Conservation (phyloP, 2,888 invertebrate species). For the Melanchra persicariae region DNA sequence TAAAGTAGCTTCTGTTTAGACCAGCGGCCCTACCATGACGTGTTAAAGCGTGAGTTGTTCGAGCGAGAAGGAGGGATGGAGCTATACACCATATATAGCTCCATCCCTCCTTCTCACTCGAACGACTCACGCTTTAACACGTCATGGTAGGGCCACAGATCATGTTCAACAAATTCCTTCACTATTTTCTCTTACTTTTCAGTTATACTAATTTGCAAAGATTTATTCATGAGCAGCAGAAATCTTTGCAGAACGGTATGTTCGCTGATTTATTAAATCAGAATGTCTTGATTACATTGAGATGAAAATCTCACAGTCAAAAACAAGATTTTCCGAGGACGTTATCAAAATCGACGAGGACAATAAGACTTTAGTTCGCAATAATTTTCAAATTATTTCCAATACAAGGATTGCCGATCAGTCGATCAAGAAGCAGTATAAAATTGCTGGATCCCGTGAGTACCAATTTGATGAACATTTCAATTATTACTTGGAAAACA, state of each 20-base stretch:
- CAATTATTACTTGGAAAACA: neutral
- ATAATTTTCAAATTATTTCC: neutral
- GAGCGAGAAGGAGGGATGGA: too few species aligned
- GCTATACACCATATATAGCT: too few species aligned
- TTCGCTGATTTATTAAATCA: neutral
- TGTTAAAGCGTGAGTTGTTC: too few species aligned
- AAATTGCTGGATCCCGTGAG: slow-evolving; percentile 20
- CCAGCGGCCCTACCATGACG: too few species aligned
- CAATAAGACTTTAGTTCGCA: too few species aligned
- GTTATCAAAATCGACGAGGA: neutral
- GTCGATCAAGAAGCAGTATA: neutral
- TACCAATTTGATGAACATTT: neutral
- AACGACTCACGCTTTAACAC: too few species aligned
- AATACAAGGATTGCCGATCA: neutral
- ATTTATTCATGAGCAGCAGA: neutral
- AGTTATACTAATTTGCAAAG: neutral
- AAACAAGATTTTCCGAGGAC: neutral
- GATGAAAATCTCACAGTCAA: slow-evolving; percentile 1
- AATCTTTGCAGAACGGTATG: neutral
- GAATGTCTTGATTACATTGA: neutral
- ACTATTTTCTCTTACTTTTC: slow-evolving; percentile 3
- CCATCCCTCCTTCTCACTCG: too few species aligned
- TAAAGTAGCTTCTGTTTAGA: neutral
- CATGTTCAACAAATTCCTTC: too few species aligned
- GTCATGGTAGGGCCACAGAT: too few species aligned